Evolutionary conservation across 1,140 invertebrate genomes (phyloP).

Genomic region (Eupristina koningsbergeri): DNA sequence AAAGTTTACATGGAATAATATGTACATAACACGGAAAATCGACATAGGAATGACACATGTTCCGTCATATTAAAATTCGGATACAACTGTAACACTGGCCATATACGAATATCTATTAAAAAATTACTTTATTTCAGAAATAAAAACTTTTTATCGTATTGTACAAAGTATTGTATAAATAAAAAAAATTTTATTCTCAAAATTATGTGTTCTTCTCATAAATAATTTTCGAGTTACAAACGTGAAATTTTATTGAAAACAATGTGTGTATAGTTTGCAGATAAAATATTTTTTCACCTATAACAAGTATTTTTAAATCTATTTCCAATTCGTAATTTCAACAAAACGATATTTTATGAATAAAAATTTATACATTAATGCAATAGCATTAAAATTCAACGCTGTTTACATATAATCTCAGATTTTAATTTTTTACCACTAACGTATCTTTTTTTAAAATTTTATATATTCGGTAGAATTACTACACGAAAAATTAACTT

Average conservation of each 20-base stretch:
- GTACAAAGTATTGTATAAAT: no score
- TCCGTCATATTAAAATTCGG: neutral
- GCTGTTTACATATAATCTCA: neutral
- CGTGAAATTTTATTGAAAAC: neutral
- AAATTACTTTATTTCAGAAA: neutral
- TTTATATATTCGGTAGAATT: neutral
- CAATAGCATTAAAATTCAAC: neutral
- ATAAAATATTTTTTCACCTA: neutral
- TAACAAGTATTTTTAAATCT: neutral
- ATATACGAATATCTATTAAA: neutral
- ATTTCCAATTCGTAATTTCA: neutral
- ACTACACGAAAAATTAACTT: neutral
- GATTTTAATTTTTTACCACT: no score
- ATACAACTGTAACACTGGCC: neutral
- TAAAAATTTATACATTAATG: neutral
- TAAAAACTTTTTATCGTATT: neutral
- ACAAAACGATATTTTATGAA: no score
- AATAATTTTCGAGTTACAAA: no score
- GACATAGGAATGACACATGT: neutral
- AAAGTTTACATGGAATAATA: neutral
- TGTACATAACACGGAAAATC: neutral
- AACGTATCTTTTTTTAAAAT: no score
- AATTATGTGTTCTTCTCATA: neutral
- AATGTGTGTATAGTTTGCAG: neutral
- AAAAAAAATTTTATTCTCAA: no score